Base-by-base conservation (phyloP, 2,113 vertebrate species). In the Motacilla alba region DNA sequence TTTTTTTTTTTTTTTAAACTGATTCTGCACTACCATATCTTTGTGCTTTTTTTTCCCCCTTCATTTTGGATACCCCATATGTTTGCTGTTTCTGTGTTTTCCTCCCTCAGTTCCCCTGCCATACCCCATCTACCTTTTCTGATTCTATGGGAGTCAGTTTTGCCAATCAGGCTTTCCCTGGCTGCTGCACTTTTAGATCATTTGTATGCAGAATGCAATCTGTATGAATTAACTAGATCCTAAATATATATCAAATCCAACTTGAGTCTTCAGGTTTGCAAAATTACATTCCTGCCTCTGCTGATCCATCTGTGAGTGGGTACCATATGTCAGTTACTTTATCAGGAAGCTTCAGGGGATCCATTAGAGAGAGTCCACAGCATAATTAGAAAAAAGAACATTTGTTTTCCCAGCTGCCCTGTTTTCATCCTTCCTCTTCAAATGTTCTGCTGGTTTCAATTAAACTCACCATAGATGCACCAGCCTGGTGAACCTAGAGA, bases 301-400 rank as follows among this genome's bases (percentile, higher is more conserved):
- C 83, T 89, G 87, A 92, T 96, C 95, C 84, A 94, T 97, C 93
- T 96, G 82, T 24, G 52, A 81, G 74, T 89, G 95, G 67, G 90
- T 95, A 91, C 95, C 96, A 96, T 96, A 97, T 95, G 96, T 94
- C 90, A 94, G 86, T 95, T 95, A 86, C 90, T 97, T 95, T 97
- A 94, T 96, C 83, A 79, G 89, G 90, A 97, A 87, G 89, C 95
- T 97, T 97, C 90, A 93, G 95, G 95, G 89, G 94, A 93, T 94
- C 95, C 89, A 94, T 97, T 94, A 97, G 85, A 95, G 73, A 92
- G 84, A 94, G 91, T 90, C 92, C 37, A 0, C 78, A 86, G 70
- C 90, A 91, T 95, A 97, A 97, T 97, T 94, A 97, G 95, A 92
- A 96, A 80, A 97, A 93, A 87, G 95, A 97, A 96, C 96, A 97